Conservation (phyloP, 2,888 invertebrate species). For the Caenorhabditis sp. region DNA sequence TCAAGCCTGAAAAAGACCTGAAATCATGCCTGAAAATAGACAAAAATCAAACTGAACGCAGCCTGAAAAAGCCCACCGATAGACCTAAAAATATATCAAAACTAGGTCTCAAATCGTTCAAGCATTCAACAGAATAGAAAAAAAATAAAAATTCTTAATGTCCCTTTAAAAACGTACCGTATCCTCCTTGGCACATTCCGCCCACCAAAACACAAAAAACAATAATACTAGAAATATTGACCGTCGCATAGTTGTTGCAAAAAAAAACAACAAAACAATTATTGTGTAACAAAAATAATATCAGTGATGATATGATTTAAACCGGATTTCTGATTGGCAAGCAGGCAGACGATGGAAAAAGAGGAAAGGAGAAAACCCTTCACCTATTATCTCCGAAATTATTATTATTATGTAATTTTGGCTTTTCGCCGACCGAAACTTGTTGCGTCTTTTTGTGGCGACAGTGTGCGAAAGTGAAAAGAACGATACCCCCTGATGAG, state of each 20-base stretch:
- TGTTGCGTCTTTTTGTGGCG: background rate
- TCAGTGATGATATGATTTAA: background rate
- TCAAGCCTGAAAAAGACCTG: too few species aligned
- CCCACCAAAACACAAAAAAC: background rate
- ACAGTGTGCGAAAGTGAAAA: background rate
- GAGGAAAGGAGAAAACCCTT: background rate
- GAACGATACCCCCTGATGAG: background rate
- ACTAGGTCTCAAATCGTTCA: too few species aligned
- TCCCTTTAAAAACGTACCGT: too few species aligned
- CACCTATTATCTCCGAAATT: background rate
- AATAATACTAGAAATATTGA: background rate
- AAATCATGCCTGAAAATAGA: too few species aligned
- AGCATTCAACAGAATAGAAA: too few species aligned
- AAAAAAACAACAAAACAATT: background rate
- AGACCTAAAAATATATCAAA: too few species aligned
- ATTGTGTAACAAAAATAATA: background rate
- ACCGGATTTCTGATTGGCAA: background rate
- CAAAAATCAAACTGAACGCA: too few species aligned
- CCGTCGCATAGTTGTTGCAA: background rate
- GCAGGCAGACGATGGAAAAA: background rate
- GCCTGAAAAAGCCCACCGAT: too few species aligned
- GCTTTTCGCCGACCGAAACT: background rate
- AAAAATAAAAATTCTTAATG: too few species aligned
- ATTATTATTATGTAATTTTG: background rate
- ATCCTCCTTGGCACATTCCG: background rate